phyloP scores from a whole-genome alignment of 1,140 invertebrate genomes.

The Dendroctonus ponderosae region DNA sequence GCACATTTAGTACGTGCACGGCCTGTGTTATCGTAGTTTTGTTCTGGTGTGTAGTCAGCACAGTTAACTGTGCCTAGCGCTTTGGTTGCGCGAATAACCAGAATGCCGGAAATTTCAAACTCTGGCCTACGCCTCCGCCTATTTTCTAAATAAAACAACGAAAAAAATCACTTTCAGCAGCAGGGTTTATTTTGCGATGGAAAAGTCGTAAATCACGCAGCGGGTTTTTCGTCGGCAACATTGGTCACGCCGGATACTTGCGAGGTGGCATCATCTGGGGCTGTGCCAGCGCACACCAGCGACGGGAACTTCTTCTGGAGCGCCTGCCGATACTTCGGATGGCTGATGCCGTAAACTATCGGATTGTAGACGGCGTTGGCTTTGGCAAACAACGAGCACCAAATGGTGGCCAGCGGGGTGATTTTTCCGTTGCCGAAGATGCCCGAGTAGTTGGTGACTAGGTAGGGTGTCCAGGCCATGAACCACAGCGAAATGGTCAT shows the following conservation, averaged over 20 bases:
- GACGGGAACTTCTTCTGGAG: slow-evolving; percentile 70
- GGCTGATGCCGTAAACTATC: slow-evolving; percentile 79
- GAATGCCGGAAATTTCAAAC: no score
- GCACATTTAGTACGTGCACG: no score
- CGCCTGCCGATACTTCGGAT: slow-evolving; percentile 74
- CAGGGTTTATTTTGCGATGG: slow-evolving; percentile 30
- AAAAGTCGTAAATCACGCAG: slow-evolving; percentile 24
- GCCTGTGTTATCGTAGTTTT: no score
- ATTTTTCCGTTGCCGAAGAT: slow-evolving; percentile 67
- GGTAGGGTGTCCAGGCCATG: slow-evolving; percentile 82
- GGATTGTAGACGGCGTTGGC: slow-evolving; percentile 78
- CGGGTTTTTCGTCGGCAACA: slow-evolving; percentile 46
- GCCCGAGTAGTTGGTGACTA: slow-evolving; percentile 75
- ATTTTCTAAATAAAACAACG: neutral
- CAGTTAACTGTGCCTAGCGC: no score
- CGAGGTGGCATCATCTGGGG: slow-evolving; percentile 56
- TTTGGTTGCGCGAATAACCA: no score
- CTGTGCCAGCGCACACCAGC: slow-evolving; percentile 58
- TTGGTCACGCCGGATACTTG: slow-evolving; percentile 58
- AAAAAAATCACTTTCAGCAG: neutral
- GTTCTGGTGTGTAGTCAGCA: no score
- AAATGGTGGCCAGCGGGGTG: slow-evolving; percentile 71
- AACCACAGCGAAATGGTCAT: slow-evolving; percentile 82
- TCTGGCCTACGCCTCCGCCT: no score
- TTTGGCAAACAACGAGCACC: slow-evolving; percentile 78